Conservation (phyloP, 2,888 invertebrate genomes). For the Mesorhabditis sp. region DNA sequence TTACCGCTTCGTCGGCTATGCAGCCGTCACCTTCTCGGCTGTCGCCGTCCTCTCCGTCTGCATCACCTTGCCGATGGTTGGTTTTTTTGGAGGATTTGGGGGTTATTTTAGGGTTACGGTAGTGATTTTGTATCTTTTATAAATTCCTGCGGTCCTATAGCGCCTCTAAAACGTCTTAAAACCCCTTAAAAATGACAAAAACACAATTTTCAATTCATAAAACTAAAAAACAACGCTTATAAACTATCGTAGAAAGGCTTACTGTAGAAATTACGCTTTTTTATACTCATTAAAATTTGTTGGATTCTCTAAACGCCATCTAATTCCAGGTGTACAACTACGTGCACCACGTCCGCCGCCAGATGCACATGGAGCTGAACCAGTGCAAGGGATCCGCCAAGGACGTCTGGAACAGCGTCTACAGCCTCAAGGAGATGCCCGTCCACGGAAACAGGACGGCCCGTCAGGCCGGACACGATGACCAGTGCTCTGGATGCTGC, state of each 20-base stretch:
- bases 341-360: conserved; percentile 42
- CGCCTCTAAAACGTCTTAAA: too few species aligned
- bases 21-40: conserved; percentile 45
- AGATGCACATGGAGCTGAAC: conserved; percentile 43
- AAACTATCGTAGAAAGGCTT: neutral
- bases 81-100: neutral
- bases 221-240: neutral
- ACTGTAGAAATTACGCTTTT: neutral
- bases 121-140: neutral
- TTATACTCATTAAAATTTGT: too few species aligned
- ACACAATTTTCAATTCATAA: neutral
- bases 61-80: conserved; percentile 42
- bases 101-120: neutral
- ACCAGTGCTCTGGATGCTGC: conserved; percentile 46
- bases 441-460: conserved; percentile 40
- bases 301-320: neutral
- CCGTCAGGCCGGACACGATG: conserved; percentile 35
- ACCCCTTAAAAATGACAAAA: too few species aligned
- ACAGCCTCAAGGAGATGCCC: conserved; percentile 39
- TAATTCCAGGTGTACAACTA: conserved; percentile 35
- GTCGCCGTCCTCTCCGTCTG: conserved; percentile 46
- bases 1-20: conserved; percentile 47
- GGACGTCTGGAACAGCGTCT: conserved; percentile 42
- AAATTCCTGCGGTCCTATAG: too few species aligned
- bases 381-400: conserved; percentile 43